Evolutionary conservation across 2,888 invertebrate species (phyloP).

Genomic region (Hypolimnas misippus): DNA sequence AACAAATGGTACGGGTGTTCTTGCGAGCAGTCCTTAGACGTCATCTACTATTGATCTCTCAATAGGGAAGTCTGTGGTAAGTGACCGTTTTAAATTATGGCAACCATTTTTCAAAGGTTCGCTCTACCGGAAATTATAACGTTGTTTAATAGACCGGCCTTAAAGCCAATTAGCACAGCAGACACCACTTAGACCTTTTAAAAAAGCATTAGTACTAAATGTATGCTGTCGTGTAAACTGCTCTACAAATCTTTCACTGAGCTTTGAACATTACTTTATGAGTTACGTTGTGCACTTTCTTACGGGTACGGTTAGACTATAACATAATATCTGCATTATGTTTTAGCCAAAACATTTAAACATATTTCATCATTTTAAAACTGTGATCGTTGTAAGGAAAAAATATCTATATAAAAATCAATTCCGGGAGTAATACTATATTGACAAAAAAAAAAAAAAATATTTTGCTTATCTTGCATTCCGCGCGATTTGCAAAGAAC

Average conservation of each 20-base stretch:
- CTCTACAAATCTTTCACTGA: slow-evolving; percentile 16
- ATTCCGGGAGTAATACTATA: too few species aligned
- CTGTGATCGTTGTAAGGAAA: neutral
- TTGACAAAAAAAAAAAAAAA: too few species aligned
- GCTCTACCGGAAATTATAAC: slow-evolving; percentile 63
- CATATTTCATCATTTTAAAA: too few species aligned
- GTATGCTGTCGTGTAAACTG: slow-evolving; percentile 23
- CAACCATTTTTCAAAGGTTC: slow-evolving; percentile 77
- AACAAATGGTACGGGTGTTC: slow-evolving; percentile 55
- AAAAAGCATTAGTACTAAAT: slow-evolving; percentile 25
- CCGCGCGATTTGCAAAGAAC: neutral
- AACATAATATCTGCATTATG: neutral
- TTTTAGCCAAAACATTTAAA: neutral
- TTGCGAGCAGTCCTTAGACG: slow-evolving; percentile 63
- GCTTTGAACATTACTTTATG: slow-evolving; percentile 19
- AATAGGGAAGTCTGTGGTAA: slow-evolving; percentile 82
- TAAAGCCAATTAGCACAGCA: slow-evolving; percentile 69
- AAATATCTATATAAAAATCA: too few species aligned
- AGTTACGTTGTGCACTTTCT: neutral
- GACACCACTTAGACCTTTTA: slow-evolving; percentile 18
- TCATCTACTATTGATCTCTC: slow-evolving; percentile 82
- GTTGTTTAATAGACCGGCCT: slow-evolving; percentile 68
- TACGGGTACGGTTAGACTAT: slow-evolving; percentile 1
- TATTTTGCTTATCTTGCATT: too few species aligned
- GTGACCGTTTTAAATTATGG: slow-evolving; percentile 80